Conservation (phyloP, 2,888 invertebrate genomes). For the Neria commutata region DNA sequence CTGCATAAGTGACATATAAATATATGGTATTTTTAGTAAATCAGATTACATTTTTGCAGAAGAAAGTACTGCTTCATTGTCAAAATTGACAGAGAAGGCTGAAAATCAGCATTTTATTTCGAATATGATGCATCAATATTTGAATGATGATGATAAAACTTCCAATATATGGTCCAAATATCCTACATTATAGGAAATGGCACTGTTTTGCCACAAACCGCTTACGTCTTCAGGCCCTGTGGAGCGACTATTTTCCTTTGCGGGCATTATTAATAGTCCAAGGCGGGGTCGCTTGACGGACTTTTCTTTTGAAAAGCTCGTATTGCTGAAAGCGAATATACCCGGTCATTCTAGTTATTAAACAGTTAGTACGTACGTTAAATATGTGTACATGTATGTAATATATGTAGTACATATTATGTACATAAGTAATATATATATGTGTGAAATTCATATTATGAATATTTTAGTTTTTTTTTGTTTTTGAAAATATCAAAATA, state of each 20-base stretch:
- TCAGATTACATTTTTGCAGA: slow-evolving; percentile 13
- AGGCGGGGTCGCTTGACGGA: neutral
- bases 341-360: neutral
- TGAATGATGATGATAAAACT: neutral
- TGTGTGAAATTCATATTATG: neutral
- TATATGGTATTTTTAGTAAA: slow-evolving; percentile 25
- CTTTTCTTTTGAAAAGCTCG: neutral
- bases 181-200: neutral
- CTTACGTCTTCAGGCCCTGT: neutral
- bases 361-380: neutral
- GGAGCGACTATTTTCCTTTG: neutral
- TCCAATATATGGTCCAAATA: neutral
- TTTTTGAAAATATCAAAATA: neutral
- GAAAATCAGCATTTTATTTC: neutral
- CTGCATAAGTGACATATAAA: slow-evolving; percentile 19
- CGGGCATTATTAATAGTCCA: neutral
- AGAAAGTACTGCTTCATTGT: slow-evolving; percentile 21
- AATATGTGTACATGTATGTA: neutral
- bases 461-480: neutral
- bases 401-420: slow-evolving; percentile 7
- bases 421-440: neutral
- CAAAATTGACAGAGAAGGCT: slow-evolving; percentile 14
- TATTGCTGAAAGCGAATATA: neutral
- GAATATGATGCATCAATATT: neutral
- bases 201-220: neutral